A percentile compares a stretch with the other conserved stretches of the same genome.
These are phyloP conservation scores for Lepus timidus DNA, from an alignment of 2,113 vertebrate species.

Conservation along the genomic window DNA sequence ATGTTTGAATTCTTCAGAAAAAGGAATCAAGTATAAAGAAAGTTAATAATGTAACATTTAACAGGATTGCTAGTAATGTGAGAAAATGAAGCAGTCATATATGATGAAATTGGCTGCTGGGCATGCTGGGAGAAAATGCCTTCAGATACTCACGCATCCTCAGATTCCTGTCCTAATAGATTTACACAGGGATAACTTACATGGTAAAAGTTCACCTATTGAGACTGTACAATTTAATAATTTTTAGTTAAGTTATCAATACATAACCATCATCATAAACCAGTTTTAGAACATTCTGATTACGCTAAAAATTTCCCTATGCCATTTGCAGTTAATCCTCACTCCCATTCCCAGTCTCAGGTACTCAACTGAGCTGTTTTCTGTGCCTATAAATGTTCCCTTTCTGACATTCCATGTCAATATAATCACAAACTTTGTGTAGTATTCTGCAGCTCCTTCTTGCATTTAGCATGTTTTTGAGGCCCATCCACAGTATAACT, in stretches of 20 bases:
- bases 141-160: not conserved
- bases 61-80: not conserved
- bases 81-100: not conserved
- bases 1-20: slow-evolving; percentile 10
- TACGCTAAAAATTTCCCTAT: not conserved
- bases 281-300: not conserved
- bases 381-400: not conserved
- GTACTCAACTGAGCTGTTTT: not conserved
- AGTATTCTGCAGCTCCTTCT: not conserved
- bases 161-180: slow-evolving; percentile 1
- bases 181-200: not conserved
- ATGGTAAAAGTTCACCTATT: not conserved
- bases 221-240: not conserved
- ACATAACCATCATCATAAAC: not conserved
- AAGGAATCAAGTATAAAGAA: not conserved
- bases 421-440: not conserved
- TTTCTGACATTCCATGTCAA: not conserved
- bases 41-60: not conserved
- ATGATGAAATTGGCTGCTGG: not conserved
- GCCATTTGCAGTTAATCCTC: not conserved
- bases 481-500: not conserved
- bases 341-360: not conserved
- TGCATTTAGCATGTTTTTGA: not conserved
- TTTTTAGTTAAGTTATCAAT: not conserved
- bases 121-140: not conserved